Evolutionary conservation across 2,113 vertebrate genomes (phyloP), one percentile per base, ranked within the genome.

Genomic region (Ammodramus savannarum): DNA sequence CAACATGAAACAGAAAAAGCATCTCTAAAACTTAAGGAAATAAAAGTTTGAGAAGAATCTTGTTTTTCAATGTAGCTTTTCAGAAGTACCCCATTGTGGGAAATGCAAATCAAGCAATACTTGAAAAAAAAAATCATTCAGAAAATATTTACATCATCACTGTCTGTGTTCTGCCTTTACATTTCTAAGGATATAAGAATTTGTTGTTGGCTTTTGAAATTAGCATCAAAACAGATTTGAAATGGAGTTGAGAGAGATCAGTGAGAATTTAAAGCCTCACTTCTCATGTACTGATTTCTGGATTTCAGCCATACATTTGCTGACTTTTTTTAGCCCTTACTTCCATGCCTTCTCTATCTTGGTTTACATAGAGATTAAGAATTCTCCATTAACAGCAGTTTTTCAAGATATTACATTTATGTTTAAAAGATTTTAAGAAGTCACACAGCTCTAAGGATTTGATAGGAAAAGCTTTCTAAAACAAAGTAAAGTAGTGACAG

Each of bases 331-430:
- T 27, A 88, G 59, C n/a, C 63, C 52, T 52, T 95, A 75, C 54
- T 91, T 54, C 25, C 72, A 93, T 6, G 29, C 55, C 36, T 68
- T 91, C 73, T 69, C 89, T 80, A 91, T 78, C 51, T 85, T 93
- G 25, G 72, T 96, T 97, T 97, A 96, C 85, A 95, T 66, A 90
- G 84, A 6, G 15, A 96, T 95, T 90, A 95, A 67, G 39, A 95
- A 93, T 93, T 93, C 84, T 48, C 44, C 39, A 59, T 27, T 49
- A 89, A 86, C 49, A 52, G 52, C 63, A 38, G 13, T 69, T 94
- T 71, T 85, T 32, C 29, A 86, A 72, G 31, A 54, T 29, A 86
- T 26, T 88, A 90, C 49, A 95, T 94, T 38, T 68, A 91, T 91
- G 54, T 95, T 96, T 67, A 84, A 83, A 92, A 79, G 66, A 95